Evolutionary conservation across 2,888 invertebrate species (phyloP).

Genomic region (Atethmia centrago): DNA sequence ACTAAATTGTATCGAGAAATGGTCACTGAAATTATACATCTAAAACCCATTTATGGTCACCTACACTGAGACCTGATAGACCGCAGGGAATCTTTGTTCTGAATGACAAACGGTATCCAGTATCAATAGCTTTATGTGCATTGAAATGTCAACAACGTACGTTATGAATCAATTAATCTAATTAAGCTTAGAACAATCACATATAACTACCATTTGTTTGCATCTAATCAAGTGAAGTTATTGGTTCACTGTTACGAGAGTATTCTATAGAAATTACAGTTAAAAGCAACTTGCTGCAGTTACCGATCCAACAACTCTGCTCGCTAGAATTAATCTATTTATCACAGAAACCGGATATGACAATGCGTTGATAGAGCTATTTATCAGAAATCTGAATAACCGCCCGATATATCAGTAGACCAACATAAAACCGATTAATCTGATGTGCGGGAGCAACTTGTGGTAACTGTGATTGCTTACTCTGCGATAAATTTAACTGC

Average conservation of each 20-base stretch:
- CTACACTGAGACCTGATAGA: not conserved
- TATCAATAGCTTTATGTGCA: conserved; percentile 19
- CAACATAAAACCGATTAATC: conserved; percentile 28
- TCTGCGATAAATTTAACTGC: conserved; percentile 27
- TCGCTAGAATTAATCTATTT: conserved; percentile 40
- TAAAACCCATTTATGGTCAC: not conserved
- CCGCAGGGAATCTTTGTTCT: not conserved
- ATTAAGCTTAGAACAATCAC: conserved; percentile 34
- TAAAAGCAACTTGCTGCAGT: conserved; percentile 9
- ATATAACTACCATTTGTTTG: conserved; percentile 12
- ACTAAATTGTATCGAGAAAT: not conserved
- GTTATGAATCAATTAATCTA: conserved; percentile 34
- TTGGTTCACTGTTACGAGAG: conserved; percentile 21
- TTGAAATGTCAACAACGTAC: conserved; percentile 23
- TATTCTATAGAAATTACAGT: conserved; percentile 12
- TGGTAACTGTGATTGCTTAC: conserved; percentile 12
- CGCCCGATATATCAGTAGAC: conserved; percentile 14
- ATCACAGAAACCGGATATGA: conserved; percentile 50
- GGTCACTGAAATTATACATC: too few relatives aligned
- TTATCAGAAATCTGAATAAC: conserved; percentile 49
- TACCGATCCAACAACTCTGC: conserved; percentile 16
- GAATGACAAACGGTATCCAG: not conserved
- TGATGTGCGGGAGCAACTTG: conserved; percentile 4
- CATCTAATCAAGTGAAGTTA: conserved; percentile 27
- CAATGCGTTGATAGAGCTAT: conserved; percentile 51